Evolutionary conservation across 2,888 invertebrate species (phyloP), one percentile per base, ranked within the genome.

Genomic region (Strigamia transsilvanica): DNA sequence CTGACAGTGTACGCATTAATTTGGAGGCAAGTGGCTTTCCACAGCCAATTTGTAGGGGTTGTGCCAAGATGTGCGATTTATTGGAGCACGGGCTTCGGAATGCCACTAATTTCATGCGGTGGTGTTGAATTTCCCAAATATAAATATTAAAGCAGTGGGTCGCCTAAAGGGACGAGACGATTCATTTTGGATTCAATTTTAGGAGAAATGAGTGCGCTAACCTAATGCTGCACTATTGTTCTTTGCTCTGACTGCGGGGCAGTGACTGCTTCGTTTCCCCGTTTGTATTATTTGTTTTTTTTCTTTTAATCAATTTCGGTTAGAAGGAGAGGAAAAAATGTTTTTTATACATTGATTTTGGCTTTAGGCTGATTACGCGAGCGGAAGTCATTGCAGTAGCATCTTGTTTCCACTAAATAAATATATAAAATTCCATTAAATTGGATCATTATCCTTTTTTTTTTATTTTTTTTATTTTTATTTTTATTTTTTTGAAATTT

Each of bases 11-110:
- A 73, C 73, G 73, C 73, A 73, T 73, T 73, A 73, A 73, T 73
- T 73, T 73, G 73, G 73, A 73, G 73, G 73, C 73, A 73, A 73
- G 73, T 73, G 73, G 73, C 73, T 73, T 73, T 73, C 73, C 73
- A 73, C 73, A 73, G 73, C 73, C 73, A 73, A 73, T 73, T 73
- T 73, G 73, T 73, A 73, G 73, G 73, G 73, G 73, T 73, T 73
- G 73, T 73, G 73, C 73, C 73, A 73, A 73, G 73, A 73, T 73
- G 12, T 73, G 73, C 12, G 73, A 73, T 73, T 73, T 73, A 73
- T 73, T 73, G 32, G 32, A 73, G 73, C 73, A 32, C 73, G 73
- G 73, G 27, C 73, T 73, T 73, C 73, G 73, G 73, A 73, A 73
- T 73, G 73, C 73, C 73, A 73, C 73, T 73, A 73, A 73, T 73